A percentile compares a stretch with the other conserved stretches of the same genome.
Conservation (phyloP, 2,797 vertebrate genomes). For the Fistularia commersonii region DNA sequence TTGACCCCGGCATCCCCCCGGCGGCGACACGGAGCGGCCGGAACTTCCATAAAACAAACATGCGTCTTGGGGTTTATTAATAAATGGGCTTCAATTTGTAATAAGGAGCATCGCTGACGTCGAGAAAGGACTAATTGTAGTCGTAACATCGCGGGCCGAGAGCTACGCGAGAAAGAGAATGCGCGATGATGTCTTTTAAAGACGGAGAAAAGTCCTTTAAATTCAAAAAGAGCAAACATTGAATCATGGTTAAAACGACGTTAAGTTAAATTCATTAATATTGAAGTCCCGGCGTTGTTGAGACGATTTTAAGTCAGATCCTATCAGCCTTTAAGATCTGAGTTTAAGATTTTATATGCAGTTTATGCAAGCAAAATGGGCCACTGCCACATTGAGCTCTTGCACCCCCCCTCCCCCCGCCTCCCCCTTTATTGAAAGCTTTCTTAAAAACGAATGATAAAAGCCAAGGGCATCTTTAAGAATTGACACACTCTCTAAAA, state of each 20-base stretch:
- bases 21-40: slow-evolving; percentile 40
- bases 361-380: slow-evolving; percentile 74
- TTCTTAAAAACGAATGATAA: slow-evolving; percentile 68
- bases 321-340: slow-evolving; percentile 63
- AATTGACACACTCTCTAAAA: slow-evolving; percentile 78
- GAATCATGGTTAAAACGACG: slow-evolving; percentile 62
- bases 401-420: slow-evolving; percentile 17
- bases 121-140: slow-evolving; percentile 31
- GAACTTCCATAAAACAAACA: slow-evolving; percentile 48
- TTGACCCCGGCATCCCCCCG: slow-evolving; percentile 31
- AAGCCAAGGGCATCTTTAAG: slow-evolving; percentile 75
- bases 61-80: slow-evolving; percentile 22
- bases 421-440: no score
- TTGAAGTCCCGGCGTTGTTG: slow-evolving; percentile 63
- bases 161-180: slow-evolving; percentile 43
- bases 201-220: slow-evolving; percentile 45
- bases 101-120: slow-evolving; percentile 25
- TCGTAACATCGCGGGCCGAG: slow-evolving; percentile 20
- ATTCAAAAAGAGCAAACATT: slow-evolving; percentile 65
- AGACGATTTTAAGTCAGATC: slow-evolving; percentile 62
- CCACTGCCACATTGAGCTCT: slow-evolving; percentile 50
- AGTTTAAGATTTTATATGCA: slow-evolving; percentile 74
- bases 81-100: slow-evolving; percentile 22
- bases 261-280: slow-evolving; percentile 71
- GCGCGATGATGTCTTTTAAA: slow-evolving; percentile 22